Base-by-base conservation (phyloP, 2,888 invertebrate genomes). In the Aporophyla lueneburgensis region DNA sequence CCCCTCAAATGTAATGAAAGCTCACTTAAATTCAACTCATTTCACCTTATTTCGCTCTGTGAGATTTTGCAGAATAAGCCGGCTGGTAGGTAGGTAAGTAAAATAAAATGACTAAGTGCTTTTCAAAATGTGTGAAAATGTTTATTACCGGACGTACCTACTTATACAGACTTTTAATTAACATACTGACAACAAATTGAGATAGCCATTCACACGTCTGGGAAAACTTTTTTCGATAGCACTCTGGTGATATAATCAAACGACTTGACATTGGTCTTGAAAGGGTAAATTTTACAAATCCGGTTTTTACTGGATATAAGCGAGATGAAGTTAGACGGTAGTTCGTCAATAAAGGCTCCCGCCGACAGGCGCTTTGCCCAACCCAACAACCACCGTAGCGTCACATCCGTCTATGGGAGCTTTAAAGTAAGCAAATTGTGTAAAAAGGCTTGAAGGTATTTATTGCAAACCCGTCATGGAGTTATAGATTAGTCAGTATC, bases 401-500 rank as follows among this genome's bases (percentile, higher is more conserved):
- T 58, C 27, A 9, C 19, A 0, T 6, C 14, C 24, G 6, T 56
- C 56, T 14, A 14, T 2, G 12, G 12, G 5, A 56, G 54, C 56
- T 24, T 56, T 24, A 24, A 24, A 19, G 9, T 58, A 7, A 27
- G 54, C 19, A 24, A 65, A 67, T 71, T 63, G 53, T 33, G 49
- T 71, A n/a, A 14, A n/a, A 65, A 62, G 12, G 19, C 75, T 59
- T 40, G 24, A 16, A 33, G 33, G 1, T 21, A 49, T 9, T 33
- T 58, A 16, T 68, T 95, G 49, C 19, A 24, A 62, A 53, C 2
- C 2, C 40, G 24, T 62, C 56, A 71, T 56, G 27, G 33, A 40
- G n/a, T 33, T 24, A n/a, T 43, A 33, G 61, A n/a, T 5, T 49
- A 10, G 51, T 14, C 24, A 24, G 54, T 56, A 43, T 9, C 21